Evolutionary conservation across 1,140 invertebrate genomes (phyloP).

Genomic region (Andricus grossulariae): DNA sequence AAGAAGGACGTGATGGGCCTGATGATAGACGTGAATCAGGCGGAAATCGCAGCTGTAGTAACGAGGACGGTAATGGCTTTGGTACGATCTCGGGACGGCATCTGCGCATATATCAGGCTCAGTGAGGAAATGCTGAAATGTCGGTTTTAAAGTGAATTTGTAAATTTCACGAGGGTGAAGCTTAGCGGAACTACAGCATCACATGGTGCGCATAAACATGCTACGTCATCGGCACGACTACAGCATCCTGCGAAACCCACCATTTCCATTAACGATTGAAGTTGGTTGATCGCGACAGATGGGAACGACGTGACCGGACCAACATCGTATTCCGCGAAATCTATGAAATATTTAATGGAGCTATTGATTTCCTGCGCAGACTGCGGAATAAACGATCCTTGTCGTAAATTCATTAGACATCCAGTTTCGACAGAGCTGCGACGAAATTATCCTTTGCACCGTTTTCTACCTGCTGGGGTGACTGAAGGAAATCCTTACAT

Average conservation of each 20-base stretch:
- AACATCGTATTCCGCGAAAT: constrained; percentile 67
- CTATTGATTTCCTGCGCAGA: constrained; percentile 67
- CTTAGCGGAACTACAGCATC: constrained; percentile 48
- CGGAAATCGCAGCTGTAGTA: constrained; percentile 25
- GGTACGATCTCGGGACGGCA: constrained; percentile 44
- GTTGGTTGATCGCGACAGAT: constrained; percentile 70
- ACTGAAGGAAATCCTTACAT: no score
- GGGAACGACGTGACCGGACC: constrained; percentile 68
- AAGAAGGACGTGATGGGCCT: constrained; percentile 23
- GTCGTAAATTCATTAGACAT: constrained; percentile 64
- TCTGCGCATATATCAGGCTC: constrained; percentile 60
- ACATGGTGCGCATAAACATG: constrained; percentile 61
- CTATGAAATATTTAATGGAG: constrained; percentile 71
- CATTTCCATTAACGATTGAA: constrained; percentile 71
- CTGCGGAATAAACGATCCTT: constrained; percentile 61
- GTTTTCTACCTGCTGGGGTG: no score
- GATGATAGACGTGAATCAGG: constrained; percentile 25
- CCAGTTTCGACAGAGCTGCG: constrained; percentile 12
- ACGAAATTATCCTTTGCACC: neutral
- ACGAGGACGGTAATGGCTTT: constrained; percentile 14
- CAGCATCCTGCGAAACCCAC: constrained; percentile 58
- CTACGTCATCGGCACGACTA: constrained; percentile 57
- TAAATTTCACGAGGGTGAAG: constrained; percentile 63
- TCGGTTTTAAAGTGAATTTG: constrained; percentile 64
- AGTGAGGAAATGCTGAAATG: constrained; percentile 44